Evolutionary conservation across 35 echinoderm and acorn worm genomes (phyloP), one percentile per base, ranked within the genome.

Genomic region (Ophioderma brevispina): DNA sequence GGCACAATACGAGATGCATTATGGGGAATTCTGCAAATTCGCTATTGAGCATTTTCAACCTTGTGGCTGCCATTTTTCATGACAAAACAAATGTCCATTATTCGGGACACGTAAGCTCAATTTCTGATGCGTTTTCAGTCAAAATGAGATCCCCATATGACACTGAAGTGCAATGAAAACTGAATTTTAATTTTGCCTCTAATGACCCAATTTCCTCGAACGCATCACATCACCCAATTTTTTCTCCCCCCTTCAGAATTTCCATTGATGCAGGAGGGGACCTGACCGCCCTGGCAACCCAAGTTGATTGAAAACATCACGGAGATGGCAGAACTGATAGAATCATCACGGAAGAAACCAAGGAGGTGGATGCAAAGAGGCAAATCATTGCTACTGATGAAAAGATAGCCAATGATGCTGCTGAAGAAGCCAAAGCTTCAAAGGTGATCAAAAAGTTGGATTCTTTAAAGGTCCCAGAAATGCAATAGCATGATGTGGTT

Each of bases 191-290:
- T 75, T 75, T 75, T 25, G 25, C 64, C n/a, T 30, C 64, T 30
- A 13, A 75, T 75, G 64, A 19, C n/a, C n/a, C 33, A 75, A 75
- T 75, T 75, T 75, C 33, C n/a, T 75, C 64, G 4, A 15, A 75
- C 15, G 25, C 17, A 75, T 30, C 64, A 25, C 64, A 21, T 75
- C 64, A 25, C n/a, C 33, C 32, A 35, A 31, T 78, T 78, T 35
- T 5, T n/a, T 23, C 31, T 10, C 31, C 33, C 36, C 1, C 18
- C 21, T 13, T 5, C 38, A 98, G 96, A n/a, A 98, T 98, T 46
- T 92, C 96, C 40, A 93, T n/a, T 98, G 35, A 98, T 98, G 96
- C 96, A 98, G 56, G 96, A 91, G 35, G n/a, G n/a, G 96, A 98
- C 38, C 49, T 98, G 84, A 98, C 96, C 78, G 96, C 96, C 32